phyloP scores from a whole-genome alignment of 2,888 invertebrate genomes.

The Heteropelma amictum region DNA sequence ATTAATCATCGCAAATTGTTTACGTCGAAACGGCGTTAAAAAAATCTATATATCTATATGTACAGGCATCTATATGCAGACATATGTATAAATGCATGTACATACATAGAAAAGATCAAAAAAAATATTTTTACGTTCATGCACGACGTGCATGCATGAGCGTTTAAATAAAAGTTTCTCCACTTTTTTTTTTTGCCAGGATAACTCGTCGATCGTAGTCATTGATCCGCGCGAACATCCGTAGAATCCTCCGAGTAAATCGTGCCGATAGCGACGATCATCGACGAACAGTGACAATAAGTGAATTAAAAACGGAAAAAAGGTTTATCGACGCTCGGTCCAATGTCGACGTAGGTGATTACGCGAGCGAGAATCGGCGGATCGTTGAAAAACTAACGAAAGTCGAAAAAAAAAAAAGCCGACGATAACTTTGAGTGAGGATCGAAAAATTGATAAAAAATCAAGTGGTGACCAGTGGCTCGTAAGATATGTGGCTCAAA shows the following conservation, averaged over 20 bases:
- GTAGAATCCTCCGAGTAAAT: constrained; percentile 10
- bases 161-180: not conserved
- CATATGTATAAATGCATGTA: not conserved
- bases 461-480: constrained; percentile 64
- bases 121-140: not conserved
- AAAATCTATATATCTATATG: not conserved
- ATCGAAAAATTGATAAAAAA: constrained; percentile 49
- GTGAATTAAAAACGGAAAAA: constrained; percentile 39
- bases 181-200: not conserved
- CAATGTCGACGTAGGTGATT: not conserved
- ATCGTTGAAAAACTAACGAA: constrained; percentile 23
- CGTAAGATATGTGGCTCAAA: constrained; percentile 74
- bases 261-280: constrained; percentile 19
- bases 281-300: constrained; percentile 51
- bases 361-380: constrained; percentile 24
- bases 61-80: not conserved
- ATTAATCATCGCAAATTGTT: constrained; percentile 18
- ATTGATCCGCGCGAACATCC: constrained; percentile 12
- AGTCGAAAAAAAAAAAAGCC: constrained; percentile 23
- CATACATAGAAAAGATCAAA: not conserved
- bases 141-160: not conserved
- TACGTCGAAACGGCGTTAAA: not conserved
- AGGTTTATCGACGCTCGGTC: constrained; percentile 19
- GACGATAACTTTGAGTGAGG: constrained; percentile 56
- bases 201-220: not conserved